Evolutionary conservation across 2,113 vertebrate species (phyloP).

Genomic region (Cathartes aura): DNA sequence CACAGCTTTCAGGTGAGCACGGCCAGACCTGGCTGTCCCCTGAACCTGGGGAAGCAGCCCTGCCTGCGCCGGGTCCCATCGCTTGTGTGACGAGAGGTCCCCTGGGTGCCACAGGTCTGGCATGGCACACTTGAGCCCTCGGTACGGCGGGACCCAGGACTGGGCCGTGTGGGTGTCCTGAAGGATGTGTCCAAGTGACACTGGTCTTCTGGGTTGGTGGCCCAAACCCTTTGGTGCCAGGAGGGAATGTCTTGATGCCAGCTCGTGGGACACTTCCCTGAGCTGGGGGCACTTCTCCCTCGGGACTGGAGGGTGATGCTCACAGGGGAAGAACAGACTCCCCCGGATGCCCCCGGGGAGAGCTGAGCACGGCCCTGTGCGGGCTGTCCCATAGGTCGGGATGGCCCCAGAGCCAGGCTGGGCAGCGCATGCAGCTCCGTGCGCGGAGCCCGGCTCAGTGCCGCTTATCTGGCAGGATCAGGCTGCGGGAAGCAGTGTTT

Average conservation of each 20-base stretch:
- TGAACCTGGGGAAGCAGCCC: neutral
- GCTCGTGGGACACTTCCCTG: rapidly evolving
- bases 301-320: neutral
- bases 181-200: neutral
- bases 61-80: neutral
- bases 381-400: too few species aligned
- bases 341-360: neutral
- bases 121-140: neutral
- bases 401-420: neutral
- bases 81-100: neutral
- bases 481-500: neutral
- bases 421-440: neutral
- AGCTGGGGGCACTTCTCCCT: neutral
- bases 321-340: neutral
- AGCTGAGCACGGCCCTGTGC: rapidly evolving
- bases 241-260: neutral
- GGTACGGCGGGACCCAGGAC: neutral
- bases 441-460: rapidly evolving
- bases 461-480: neutral
- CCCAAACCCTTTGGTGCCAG: neutral
- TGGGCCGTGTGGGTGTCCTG: neutral
- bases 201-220: neutral
- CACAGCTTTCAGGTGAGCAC: conserved; percentile 89
- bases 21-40: neutral
- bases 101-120: neutral